Percentiles rank a stretch among this genome's conserved stretches.
Evolutionary conservation across 2,797 vertebrate genomes (phyloP).

Genomic region (Centropyge bicolor): DNA sequence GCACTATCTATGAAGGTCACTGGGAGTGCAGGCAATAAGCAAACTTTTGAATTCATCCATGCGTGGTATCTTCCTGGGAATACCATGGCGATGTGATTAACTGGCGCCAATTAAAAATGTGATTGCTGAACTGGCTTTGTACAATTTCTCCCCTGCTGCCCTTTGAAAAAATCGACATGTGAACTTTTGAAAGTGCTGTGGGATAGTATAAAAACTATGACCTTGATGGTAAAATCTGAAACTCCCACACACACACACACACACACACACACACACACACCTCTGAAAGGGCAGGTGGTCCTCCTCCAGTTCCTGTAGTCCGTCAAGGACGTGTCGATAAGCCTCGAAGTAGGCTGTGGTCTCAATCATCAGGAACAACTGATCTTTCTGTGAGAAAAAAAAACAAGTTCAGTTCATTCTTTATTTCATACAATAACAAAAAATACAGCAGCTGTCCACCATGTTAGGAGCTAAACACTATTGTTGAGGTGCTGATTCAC

Average conservation of each 20-base stretch:
- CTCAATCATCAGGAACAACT: conserved; percentile 94
- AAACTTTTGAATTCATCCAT: conserved; percentile 40
- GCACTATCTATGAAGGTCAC: conserved; percentile 26
- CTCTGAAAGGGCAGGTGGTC: conserved; percentile 93
- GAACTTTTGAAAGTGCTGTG: conserved; percentile 18
- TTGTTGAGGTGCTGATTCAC: not conserved
- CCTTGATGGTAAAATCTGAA: conserved; percentile 27
- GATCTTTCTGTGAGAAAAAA: conserved; percentile 63
- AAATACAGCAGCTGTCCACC: not conserved
- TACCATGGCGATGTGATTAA: conserved; percentile 23
- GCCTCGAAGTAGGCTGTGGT: conserved; percentile 97
- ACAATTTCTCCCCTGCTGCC: not conserved
- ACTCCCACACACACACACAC: not conserved
- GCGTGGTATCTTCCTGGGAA: conserved; percentile 1
- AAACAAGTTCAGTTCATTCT: not conserved
- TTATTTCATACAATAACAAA: no score
- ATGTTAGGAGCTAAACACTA: not conserved
- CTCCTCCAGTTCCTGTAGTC: conserved; percentile 88
- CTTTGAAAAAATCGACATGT: conserved; percentile 6
- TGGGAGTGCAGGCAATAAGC: not conserved
- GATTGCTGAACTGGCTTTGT: conserved; percentile 24
- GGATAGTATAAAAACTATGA: conserved; percentile 19
- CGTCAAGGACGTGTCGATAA: conserved; percentile 93
- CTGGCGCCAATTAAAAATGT: conserved; percentile 19
- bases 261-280: conserved; percentile 55